These are phyloP conservation scores for Chinchilla lanigera DNA, from an alignment of 2,113 vertebrate genomes.

Conservation along the genomic window DNA sequence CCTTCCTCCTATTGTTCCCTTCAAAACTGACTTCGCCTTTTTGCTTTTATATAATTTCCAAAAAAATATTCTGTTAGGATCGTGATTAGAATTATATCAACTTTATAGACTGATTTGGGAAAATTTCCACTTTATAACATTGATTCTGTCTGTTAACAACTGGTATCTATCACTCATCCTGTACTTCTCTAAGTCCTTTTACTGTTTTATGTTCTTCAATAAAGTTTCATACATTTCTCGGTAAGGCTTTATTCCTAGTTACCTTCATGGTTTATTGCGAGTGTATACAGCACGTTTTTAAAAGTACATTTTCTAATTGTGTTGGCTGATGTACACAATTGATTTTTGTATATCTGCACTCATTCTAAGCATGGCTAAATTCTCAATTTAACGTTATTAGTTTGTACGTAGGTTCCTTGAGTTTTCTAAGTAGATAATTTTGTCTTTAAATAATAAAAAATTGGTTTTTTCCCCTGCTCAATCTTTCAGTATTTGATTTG, in stretches of 20 bases:
- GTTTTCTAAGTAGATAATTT: neutral
- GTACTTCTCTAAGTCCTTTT: neutral
- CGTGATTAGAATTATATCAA: neutral
- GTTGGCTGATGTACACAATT: neutral
- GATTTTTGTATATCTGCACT: neutral
- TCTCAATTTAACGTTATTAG: neutral
- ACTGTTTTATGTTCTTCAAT: constrained; percentile 51
- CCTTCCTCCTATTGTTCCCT: neutral
- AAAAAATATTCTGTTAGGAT: neutral
- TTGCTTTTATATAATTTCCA: constrained; percentile 35
- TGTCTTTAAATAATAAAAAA: constrained; percentile 1
- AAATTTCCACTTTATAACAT: constrained; percentile 16
- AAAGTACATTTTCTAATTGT: constrained; percentile 23
- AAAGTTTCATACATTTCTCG: constrained; percentile 56
- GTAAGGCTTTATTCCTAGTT: constrained; percentile 54
- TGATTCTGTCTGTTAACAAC: constrained; percentile 48
- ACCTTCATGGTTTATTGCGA: constrained; percentile 51
- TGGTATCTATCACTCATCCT: neutral
- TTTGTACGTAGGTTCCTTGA: neutral
- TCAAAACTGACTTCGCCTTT: neutral
- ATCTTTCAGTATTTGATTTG: neutral
- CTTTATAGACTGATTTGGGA: neutral
- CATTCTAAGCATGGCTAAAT: neutral
- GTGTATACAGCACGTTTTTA: neutral
- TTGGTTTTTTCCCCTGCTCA: neutral